Conservation (phyloP, 2,797 vertebrate genomes). For the Etheostoma nigrum region DNA sequence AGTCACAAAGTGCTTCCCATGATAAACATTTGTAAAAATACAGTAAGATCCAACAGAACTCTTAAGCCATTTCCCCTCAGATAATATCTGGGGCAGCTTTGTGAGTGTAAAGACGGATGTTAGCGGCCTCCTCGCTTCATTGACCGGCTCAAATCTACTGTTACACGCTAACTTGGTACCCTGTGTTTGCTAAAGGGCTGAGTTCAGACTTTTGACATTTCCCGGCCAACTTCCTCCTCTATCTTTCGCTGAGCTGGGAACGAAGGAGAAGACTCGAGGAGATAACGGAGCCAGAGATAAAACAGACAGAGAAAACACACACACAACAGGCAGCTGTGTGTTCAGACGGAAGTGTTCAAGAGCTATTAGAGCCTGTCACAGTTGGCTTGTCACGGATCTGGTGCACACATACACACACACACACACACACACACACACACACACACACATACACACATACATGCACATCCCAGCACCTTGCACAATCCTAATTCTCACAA, state of each 20-base stretch:
- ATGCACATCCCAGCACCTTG: slow-evolving; percentile 27
- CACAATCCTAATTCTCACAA: slow-evolving; percentile 59
- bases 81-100: slow-evolving; percentile 7
- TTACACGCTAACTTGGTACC: background rate
- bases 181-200: slow-evolving; percentile 31
- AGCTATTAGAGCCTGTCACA: slow-evolving; percentile 76
- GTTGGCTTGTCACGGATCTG: slow-evolving; percentile 60
- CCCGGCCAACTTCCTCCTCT: slow-evolving; percentile 63
- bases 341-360: slow-evolving; percentile 65
- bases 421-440: slow-evolving; percentile 32
- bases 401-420: slow-evolving; percentile 20
- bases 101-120: background rate
- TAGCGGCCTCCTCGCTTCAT: slow-evolving; percentile 11
- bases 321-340: slow-evolving; percentile 52
- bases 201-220: slow-evolving; percentile 39
- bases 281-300: slow-evolving; percentile 68
- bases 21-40: too few relatives aligned
- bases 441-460: slow-evolving; percentile 17
- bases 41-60: too few relatives aligned
- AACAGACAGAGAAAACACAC: slow-evolving; percentile 48
- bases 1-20: too few relatives aligned
- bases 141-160: slow-evolving; percentile 13
- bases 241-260: slow-evolving; percentile 48
- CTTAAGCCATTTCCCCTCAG: background rate
- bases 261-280: slow-evolving; percentile 44